Evolutionary conservation across 2,888 invertebrate species (phyloP), one percentile per base, ranked within the genome.

Genomic region (Pemphredon lugubris): DNA sequence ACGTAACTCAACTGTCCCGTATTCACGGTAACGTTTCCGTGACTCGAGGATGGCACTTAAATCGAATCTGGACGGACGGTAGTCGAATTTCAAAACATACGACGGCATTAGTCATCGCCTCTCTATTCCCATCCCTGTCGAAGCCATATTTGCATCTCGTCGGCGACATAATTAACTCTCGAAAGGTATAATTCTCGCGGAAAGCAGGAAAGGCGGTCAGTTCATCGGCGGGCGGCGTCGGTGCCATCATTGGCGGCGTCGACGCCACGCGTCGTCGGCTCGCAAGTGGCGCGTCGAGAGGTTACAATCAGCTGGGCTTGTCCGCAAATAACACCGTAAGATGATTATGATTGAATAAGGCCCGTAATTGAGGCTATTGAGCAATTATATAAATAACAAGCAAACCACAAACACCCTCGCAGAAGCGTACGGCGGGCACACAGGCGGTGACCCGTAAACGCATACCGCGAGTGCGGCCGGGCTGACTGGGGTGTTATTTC

Each of bases 291-390:
- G 70, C 77, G 73, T 75, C 79, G 75, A 85, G 82, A 84, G 85
- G 84, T 85, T 86, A 88, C 86, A 89, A 89, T 89, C 89, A 89
- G 85, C 85, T 84, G 84, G 88, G 87, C 86, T 89, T 89, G 89
- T 89, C 89, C 86, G 87, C 86, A 88, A 89, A 89, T 87, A 89
- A 88, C 86, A 81, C 82, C 79, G 83, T 79, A 77, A 82, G 83
- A 86, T 88, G 87, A 89, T 88, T 88, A 87, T 88, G 87, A 89
- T 86, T 88, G 88, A 88, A 89, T 87, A 87, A 88, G 86, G 81
- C 82, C 83, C 85, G 87, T 89, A 89, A 89, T 89, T 88, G 87
- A 85, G 87, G 84, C 87, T 88, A 89, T 89, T 87, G 86, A 87
- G 85, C 88, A 88, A 89, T 89, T 89, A 89, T 86, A 88, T 88